These are phyloP conservation scores for Chloroclystis v-ata DNA, from an alignment of 2,888 invertebrate genomes.

Conservation along the genomic window DNA sequence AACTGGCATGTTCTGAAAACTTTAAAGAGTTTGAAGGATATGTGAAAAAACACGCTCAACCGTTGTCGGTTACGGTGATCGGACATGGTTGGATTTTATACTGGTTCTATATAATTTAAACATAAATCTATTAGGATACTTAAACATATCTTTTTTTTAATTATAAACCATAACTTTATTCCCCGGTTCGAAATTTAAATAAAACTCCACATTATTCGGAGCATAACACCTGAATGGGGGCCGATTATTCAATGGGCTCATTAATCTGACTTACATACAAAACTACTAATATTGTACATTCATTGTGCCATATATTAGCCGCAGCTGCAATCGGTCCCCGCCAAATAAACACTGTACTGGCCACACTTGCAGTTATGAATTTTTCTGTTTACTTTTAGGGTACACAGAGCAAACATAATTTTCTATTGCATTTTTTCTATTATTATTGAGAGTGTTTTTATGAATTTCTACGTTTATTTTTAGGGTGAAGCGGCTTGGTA, in stretches of 20 bases:
- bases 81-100: too few species aligned
- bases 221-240: constrained; percentile 1
- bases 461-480: not conserved
- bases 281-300: constrained; percentile 4
- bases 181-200: too few species aligned
- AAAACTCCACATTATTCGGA: not conserved
- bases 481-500: not conserved
- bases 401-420: constrained; percentile 4
- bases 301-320: constrained; percentile 23
- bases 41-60: too few species aligned
- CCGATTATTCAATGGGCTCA: constrained; percentile 11
- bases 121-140: too few species aligned
- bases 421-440: too few species aligned
- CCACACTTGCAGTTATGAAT: constrained; percentile 47
- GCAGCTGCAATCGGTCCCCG: constrained; percentile 27
- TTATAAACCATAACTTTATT: too few species aligned
- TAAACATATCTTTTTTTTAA: too few species aligned
- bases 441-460: too few species aligned
- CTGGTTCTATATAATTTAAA: too few species aligned
- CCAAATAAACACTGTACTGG: constrained; percentile 39
- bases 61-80: too few species aligned
- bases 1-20: too few species aligned
- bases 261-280: constrained; percentile 21
- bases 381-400: constrained; percentile 28
- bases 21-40: too few species aligned